phyloP scores from a whole-genome alignment of 2,113 vertebrate species.

The Calyptomena viridis region DNA sequence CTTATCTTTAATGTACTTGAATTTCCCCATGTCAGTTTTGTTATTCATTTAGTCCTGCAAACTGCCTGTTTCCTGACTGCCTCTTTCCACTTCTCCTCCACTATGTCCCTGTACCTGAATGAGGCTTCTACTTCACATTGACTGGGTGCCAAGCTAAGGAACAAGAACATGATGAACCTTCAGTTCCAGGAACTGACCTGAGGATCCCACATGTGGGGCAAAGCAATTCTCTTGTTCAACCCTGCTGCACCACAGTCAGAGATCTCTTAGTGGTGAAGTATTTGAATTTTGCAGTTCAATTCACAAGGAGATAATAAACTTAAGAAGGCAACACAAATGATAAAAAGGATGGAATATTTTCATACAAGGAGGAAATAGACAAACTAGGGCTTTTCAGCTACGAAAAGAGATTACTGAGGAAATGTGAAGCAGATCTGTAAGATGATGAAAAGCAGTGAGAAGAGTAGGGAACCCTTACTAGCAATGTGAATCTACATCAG shows the following conservation, averaged over 20 bases:
- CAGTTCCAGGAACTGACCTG: not conserved
- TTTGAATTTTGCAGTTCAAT: not conserved
- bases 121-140: not conserved
- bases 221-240: not conserved
- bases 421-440: not conserved
- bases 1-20: not conserved
- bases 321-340: not conserved
- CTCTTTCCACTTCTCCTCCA: not conserved
- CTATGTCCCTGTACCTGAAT: not conserved
- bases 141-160: not conserved
- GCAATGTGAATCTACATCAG: not conserved
- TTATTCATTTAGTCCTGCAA: not conserved
- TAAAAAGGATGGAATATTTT: not conserved
- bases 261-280: not conserved
- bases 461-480: not conserved
- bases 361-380: not conserved
- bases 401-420: not conserved
- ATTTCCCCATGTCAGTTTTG: not conserved
- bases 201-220: not conserved
- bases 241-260: not conserved
- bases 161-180: not conserved
- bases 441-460: not conserved
- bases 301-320: not conserved
- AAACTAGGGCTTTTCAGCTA: not conserved
- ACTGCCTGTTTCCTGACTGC: not conserved